Base-by-base conservation (phyloP, 2,888 invertebrate genomes). In the Electrophaes corylata region DNA sequence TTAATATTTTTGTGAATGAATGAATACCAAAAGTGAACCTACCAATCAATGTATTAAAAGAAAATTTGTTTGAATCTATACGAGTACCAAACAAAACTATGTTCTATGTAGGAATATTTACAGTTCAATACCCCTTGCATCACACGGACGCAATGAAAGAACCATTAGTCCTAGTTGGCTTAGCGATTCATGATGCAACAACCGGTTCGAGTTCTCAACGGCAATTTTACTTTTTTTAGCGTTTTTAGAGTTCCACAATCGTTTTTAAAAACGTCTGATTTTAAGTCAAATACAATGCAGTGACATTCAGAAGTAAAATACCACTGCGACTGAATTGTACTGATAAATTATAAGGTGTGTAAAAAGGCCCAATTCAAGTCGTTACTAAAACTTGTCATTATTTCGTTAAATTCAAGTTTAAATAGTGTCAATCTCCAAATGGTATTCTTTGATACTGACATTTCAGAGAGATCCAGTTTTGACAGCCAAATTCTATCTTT, bases 151-250 rank as follows among this genome's bases (percentile, higher is more conserved):
- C 48, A 39, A 49, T 37, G 48, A 23, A 33, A 39, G 31, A 37
- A 19, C 54, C 59, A 59, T 54, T 59, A 58, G 50, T 49, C 35
- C 26, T 54, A 54, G 53, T 59, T 50, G 45, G 54, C 49, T 59
- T 53, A 43, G 37, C 49, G 54, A 59, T 58, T 58, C 58, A 49
- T 58, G 53, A 49, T 50, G 59, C 59, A 54, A 53, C 58, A 58
- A 59, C 45, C 49, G 49, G 54, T 46, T 50, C 29, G 29, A 37
- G 49, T 49, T 59, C 54, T 59, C 59, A 46, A 40, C 53, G 49
- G 16, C 44, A 26, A 29, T 50, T 59, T 37, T 54, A 18, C 45
- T 50, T 54, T 53, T 54, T 51, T n/a, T n/a, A n/a, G n/a, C n/a
- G n/a, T n/a, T n/a, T 12, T 50, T 49, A 14, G 56, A 19, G 56